phyloP scores from a whole-genome alignment of 2,888 invertebrate species.

The Gibbula magus region DNA sequence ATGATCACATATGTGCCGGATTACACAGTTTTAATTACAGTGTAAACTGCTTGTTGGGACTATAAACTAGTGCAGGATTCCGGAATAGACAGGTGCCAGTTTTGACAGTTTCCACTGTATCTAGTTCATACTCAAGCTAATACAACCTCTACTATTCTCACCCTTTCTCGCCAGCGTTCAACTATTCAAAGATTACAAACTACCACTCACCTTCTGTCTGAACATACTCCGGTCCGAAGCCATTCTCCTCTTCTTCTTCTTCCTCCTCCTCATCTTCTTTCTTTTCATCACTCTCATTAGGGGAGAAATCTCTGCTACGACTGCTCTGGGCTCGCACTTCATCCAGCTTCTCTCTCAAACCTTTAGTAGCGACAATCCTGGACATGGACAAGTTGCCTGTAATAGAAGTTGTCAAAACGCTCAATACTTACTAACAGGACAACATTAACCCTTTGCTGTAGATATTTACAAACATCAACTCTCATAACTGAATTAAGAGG shows the following conservation, averaged over 20 bases:
- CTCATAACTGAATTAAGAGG: neutral
- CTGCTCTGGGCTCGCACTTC: neutral
- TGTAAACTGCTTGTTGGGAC: no score
- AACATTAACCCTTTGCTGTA: neutral
- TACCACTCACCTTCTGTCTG: no score
- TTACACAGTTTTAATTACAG: no score
- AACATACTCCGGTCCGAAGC: conserved; percentile 46
- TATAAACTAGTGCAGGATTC: no score
- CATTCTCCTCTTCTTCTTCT: conserved; percentile 42
- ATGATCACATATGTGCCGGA: no score
- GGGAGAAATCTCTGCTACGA: neutral
- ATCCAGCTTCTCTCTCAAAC: conserved; percentile 23
- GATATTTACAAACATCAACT: neutral
- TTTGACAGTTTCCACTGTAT: no score
- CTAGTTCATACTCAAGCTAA: no score
- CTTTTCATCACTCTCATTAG: neutral
- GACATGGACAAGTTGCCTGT: conserved; percentile 58
- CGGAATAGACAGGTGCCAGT: no score
- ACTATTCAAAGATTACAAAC: neutral
- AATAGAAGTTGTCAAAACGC: neutral
- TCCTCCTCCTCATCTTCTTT: conserved; percentile 53
- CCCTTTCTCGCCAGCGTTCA: neutral
- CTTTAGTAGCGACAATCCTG: conserved; percentile 39
- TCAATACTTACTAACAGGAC: neutral
- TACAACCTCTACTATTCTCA: no score